phyloP scores from a whole-genome alignment of 2,113 vertebrate genomes.

The Meleagris gallopavo region DNA sequence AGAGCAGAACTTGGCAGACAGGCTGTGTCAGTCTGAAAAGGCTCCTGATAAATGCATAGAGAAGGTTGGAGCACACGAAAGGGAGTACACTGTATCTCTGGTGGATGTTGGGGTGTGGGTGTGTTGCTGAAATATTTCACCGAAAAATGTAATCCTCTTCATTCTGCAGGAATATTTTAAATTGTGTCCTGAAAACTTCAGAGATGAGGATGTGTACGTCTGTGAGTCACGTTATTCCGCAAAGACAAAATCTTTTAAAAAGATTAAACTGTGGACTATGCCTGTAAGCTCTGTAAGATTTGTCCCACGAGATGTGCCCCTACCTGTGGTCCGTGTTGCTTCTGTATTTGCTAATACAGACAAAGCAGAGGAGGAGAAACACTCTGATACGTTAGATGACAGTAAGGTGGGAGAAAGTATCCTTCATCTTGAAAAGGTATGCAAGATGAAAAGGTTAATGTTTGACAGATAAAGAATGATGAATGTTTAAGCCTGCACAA shows the following conservation, averaged over 20 bases:
- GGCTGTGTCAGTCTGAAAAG: not conserved
- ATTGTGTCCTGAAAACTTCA: slow-evolving; percentile 92
- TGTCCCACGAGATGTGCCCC: slow-evolving; percentile 89
- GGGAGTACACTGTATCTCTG: not conserved
- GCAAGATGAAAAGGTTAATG: not conserved
- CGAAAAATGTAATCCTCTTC: not conserved
- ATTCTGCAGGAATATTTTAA: slow-evolving; percentile 94
- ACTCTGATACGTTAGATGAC: slow-evolving; percentile 85
- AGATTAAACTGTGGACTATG: slow-evolving; percentile 99
- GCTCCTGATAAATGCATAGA: not conserved
- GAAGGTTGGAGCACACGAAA: not conserved
- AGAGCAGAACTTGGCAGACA: not conserved
- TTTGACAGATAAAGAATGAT: not conserved
- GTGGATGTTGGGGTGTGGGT: not conserved
- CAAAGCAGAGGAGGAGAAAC: slow-evolving; percentile 90
- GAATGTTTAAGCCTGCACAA: not conserved
- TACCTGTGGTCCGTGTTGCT: slow-evolving; percentile 96
- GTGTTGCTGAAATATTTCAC: not conserved
- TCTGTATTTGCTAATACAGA: slow-evolving; percentile 93
- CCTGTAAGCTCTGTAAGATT: slow-evolving; percentile 94
- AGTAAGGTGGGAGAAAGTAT: slow-evolving; percentile 80
- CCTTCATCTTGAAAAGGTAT: slow-evolving; percentile 83
- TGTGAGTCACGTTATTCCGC: slow-evolving; percentile 98
- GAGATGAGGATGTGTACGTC: slow-evolving; percentile 93
- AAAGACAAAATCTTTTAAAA: slow-evolving; percentile 98